Evolutionary conservation across 2,113 vertebrate genomes (phyloP), one percentile per base, ranked within the genome.

Genomic region (Todiramphus saurophagus): DNA sequence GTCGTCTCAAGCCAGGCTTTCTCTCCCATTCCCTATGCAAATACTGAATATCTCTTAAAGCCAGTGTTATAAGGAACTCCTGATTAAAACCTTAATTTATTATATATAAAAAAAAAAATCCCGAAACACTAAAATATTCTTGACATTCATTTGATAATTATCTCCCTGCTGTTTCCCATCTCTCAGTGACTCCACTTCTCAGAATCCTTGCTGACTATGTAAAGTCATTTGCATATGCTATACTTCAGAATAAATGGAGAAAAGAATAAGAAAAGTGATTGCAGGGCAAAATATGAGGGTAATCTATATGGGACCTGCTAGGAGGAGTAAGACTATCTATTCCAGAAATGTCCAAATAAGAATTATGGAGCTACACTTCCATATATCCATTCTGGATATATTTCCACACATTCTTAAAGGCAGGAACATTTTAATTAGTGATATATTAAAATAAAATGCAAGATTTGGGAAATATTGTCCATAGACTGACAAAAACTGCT

Each of bases 21-120:
- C 18, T 33, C 4, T 18, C 5, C 7, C 53, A 12, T 2, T 1
- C 3, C 4, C 30, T 7, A 11, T 24, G 35, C 9, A 75, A 68
- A 69, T 51, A 51, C 10, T 41, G 24, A 69, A 31, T 13, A 41
- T 17, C 8, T 56, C 24, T 51, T 68, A 74, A 63, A 72, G 19
- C 2, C 13, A 55, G 31, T 30, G 27, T 5, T 77, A 16, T 39
- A 50, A 83, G 8, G 16, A 83, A 27, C 8, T 46, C 37, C 10
- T 56, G 23, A 67, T 12, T 12, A 82, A 86, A 87, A 43, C 10
- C 24, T n/a, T 55, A 5, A 56, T 62, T 78, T 35, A 31, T 58
- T n/a, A 30, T 20, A n/a, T n/a, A n/a, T 20, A 58, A 58, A 58
- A 33, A 20, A 17, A 41, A 41, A 41, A 41, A 41, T 0, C 2